Percentiles rank a stretch among this genome's conserved stretches.
Evolutionary conservation across 2,113 vertebrate genomes (phyloP).

Genomic region (Argyrosomus japonicus): DNA sequence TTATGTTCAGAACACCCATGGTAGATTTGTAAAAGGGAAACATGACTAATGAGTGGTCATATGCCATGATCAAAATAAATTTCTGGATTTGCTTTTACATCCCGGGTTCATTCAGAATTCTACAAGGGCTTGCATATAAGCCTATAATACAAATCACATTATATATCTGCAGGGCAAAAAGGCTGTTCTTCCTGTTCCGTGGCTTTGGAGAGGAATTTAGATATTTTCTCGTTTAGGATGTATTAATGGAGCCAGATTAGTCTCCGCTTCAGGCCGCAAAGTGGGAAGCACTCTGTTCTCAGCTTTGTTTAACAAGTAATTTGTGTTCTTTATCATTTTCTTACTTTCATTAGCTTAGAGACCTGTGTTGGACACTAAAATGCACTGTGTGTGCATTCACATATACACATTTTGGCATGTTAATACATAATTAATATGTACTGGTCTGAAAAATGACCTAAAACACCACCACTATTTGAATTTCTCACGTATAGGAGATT

Average conservation of each 20-base stretch:
- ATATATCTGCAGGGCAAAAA: conserved; percentile 55
- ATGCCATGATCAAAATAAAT: conserved; percentile 17
- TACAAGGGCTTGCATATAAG: conserved; percentile 26
- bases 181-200: conserved; percentile 40
- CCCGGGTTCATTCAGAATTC: conserved; percentile 24
- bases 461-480: neutral
- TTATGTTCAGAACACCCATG: neutral
- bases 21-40: neutral
- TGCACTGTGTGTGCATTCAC: neutral
- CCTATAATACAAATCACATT: conserved; percentile 52
- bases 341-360: conserved; percentile 67
- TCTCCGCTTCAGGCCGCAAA: conserved; percentile 68
- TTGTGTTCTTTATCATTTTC: conserved; percentile 73
- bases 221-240: conserved; percentile 63
- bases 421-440: conserved; percentile 28
- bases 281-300: conserved; percentile 62
- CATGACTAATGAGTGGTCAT: conserved; percentile 4
- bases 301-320: conserved; percentile 76
- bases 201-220: conserved; percentile 60
- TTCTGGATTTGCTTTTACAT: conserved; percentile 18
- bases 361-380: conserved; percentile 45
- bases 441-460: neutral
- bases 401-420: conserved; percentile 1
- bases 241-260: conserved; percentile 68
- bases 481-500: neutral